Conservation (phyloP, 2,113 vertebrate species). For the Antechinus stuartii region DNA sequence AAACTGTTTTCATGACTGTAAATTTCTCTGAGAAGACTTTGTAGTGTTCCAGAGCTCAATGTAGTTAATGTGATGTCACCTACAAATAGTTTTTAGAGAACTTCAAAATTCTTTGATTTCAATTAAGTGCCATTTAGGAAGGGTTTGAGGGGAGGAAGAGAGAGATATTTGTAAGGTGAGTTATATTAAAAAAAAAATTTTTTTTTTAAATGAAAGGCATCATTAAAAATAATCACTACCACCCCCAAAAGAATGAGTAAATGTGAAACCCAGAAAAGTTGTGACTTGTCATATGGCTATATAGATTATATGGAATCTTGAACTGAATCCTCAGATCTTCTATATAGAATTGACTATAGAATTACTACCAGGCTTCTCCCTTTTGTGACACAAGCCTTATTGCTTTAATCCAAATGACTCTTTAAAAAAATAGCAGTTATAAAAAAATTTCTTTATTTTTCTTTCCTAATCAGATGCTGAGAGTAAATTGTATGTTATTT, state of each 20-base stretch:
- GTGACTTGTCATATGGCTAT: not conserved
- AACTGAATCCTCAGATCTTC: too few species aligned
- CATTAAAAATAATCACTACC: too few species aligned
- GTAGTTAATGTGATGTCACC: not conserved
- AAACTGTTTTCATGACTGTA: not conserved
- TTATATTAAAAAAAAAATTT: too few species aligned
- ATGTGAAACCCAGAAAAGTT: not conserved
- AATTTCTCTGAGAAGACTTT: not conserved
- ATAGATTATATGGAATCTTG: not conserved
- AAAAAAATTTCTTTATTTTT: not conserved
- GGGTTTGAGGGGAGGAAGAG: too few species aligned
- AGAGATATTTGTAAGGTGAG: too few species aligned
- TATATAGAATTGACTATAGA: too few species aligned
- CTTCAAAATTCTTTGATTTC: not conserved
- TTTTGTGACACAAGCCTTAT: too few species aligned
- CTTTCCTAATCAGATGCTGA: not conserved
- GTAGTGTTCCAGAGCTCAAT: not conserved
- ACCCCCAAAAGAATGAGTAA: too few species aligned
- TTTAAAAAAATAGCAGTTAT: too few species aligned
- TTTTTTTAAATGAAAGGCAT: too few species aligned
- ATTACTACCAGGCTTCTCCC: not conserved
- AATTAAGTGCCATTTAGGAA: not conserved
- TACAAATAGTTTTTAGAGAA: not conserved
- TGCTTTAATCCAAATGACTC: accelerated
- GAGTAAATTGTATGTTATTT: not conserved